Conservation (phyloP, 2,797 vertebrate species). For the Neostethus bicornis region DNA sequence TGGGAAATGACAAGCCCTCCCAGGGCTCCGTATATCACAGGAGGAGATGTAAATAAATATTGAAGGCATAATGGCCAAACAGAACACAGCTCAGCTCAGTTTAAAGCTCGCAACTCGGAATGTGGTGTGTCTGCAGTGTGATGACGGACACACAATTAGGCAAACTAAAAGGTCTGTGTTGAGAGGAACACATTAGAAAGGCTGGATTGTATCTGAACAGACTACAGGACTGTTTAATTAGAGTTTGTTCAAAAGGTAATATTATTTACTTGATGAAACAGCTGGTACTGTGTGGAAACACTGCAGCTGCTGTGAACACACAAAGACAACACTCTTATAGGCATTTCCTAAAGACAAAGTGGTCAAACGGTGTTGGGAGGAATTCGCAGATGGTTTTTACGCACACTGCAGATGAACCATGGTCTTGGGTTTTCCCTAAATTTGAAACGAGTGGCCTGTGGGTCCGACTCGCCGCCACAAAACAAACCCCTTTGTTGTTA, state of each 20-base stretch:
- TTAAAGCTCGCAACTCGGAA: slow-evolving; percentile 51
- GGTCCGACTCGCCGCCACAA: slow-evolving; percentile 53
- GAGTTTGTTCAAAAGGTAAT: slow-evolving; percentile 67
- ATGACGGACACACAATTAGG: slow-evolving; percentile 61
- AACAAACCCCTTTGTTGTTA: slow-evolving; percentile 75
- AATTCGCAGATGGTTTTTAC: slow-evolving; percentile 49
- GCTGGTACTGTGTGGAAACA: slow-evolving; percentile 67
- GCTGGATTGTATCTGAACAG: slow-evolving; percentile 58
- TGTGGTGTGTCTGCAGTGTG: slow-evolving; percentile 47
- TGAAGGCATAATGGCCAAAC: slow-evolving; percentile 22
- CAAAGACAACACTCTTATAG: slow-evolving; percentile 63
- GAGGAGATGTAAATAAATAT: slow-evolving; percentile 41
- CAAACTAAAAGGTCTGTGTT: slow-evolving; percentile 65
- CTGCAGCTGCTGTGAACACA: slow-evolving; percentile 71
- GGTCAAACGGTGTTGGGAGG: slow-evolving; percentile 40
- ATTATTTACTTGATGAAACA: slow-evolving; percentile 73
- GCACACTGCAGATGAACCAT: slow-evolving; percentile 36
- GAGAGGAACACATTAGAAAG: slow-evolving; percentile 55
- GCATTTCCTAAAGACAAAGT: slow-evolving; percentile 60
- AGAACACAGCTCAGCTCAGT: slow-evolving; percentile 43
- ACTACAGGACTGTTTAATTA: slow-evolving; percentile 69
- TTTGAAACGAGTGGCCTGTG: slow-evolving; percentile 51
- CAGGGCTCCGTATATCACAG: slow-evolving; percentile 14
- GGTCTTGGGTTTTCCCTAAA: slow-evolving; percentile 61
- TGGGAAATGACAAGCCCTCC: slow-evolving; percentile 14